A percentile compares a stretch with the other conserved stretches of the same genome.
Conservation (phyloP, 2,888 invertebrate species). For the Anoncus sp. region DNA sequence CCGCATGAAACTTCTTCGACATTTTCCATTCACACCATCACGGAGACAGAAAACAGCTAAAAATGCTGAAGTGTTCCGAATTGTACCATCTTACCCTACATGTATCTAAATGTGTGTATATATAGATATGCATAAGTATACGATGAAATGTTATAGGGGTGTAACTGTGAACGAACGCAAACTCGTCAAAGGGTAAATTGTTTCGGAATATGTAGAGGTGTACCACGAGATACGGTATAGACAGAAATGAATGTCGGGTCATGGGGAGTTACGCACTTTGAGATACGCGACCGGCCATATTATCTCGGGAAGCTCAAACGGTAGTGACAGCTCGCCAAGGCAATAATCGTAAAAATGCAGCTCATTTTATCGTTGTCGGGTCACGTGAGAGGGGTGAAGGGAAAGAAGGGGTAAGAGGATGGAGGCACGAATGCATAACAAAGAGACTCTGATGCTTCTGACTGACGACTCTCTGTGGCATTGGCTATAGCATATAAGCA, state of each 20-base stretch:
- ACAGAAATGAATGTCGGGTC: constrained; percentile 38
- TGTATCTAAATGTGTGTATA: neutral
- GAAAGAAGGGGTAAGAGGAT: neutral
- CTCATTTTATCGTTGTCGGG: constrained; percentile 75
- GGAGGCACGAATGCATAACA: constrained; percentile 54
- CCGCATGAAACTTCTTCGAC: no score
- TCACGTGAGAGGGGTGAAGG: constrained; percentile 31
- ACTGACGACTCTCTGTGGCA: constrained; percentile 27
- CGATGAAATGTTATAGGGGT: constrained; percentile 2
- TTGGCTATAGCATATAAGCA: constrained; percentile 23
- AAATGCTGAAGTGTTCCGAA: no score
- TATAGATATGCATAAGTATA: neutral
- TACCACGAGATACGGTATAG: neutral
- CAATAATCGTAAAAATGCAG: constrained; percentile 80
- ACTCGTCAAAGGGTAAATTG: constrained; percentile 48
- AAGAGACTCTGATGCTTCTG: constrained; percentile 53
- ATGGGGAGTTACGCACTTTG: constrained; percentile 55
- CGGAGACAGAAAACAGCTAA: no score
- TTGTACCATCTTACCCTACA: neutral
- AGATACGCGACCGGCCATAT: constrained; percentile 60
- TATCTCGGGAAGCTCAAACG: constrained; percentile 67
- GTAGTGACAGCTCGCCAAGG: constrained; percentile 77
- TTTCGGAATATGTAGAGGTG: constrained; percentile 15
- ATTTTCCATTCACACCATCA: no score
- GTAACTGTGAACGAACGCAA: constrained; percentile 6